Evolutionary conservation across 1,140 invertebrate species (phyloP).

Genomic region (Spodoptera litura): DNA sequence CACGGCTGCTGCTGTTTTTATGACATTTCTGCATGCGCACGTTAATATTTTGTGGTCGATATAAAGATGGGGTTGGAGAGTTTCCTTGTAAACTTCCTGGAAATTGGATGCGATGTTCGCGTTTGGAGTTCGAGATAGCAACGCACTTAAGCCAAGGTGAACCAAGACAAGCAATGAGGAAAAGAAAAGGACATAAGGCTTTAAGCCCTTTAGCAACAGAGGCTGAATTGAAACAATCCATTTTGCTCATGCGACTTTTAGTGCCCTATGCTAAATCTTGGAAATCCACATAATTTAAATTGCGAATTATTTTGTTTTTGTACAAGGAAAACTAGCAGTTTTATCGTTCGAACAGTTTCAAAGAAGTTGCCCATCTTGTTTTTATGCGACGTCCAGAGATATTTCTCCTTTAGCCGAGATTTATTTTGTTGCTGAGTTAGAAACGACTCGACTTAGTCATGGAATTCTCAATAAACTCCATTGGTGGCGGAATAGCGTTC

Average conservation of each 20-base stretch:
- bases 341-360: constrained; percentile 31
- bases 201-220: neutral
- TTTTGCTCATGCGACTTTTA: neutral
- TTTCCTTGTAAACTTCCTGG: neutral
- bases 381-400: constrained; percentile 28
- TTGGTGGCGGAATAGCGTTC: constrained; percentile 31
- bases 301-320: neutral
- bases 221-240: neutral
- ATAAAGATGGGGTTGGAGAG: neutral
- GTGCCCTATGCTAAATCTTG: neutral
- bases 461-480: constrained; percentile 30
- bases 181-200: neutral
- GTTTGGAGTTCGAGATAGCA: neutral
- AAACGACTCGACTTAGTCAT: constrained; percentile 33
- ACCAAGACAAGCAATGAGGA: neutral
- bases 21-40: neutral
- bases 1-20: constrained; percentile 4
- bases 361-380: constrained; percentile 21
- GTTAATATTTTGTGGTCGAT: constrained; percentile 5
- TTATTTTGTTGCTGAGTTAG: constrained; percentile 17
- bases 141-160: neutral
- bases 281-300: neutral
- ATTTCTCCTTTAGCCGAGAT: constrained; percentile 3
- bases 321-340: constrained; percentile 36
- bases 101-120: neutral